Evolutionary conservation across 2,888 invertebrate species (phyloP).

Genomic region (Xestoiulus laeticollis): DNA sequence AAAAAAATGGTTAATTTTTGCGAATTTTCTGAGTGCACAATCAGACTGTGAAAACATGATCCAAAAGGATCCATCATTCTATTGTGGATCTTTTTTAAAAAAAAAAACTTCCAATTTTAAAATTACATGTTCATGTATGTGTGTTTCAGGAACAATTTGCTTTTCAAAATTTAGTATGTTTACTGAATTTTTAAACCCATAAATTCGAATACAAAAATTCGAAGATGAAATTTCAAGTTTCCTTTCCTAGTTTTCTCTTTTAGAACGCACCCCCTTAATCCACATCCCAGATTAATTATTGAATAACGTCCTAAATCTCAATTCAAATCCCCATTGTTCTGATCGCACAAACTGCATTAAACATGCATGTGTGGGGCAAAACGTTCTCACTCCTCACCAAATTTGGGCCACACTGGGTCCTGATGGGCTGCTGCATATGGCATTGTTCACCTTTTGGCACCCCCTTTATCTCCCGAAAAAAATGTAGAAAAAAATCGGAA

Average conservation of each 20-base stretch:
- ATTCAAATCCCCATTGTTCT: slow-evolving; percentile 25
- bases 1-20: too few relatives aligned
- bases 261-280: not conserved
- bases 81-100: too few relatives aligned
- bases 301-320: slow-evolving; percentile 34
- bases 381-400: not conserved
- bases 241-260: not conserved
- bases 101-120: too few relatives aligned
- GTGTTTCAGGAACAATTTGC: too few relatives aligned
- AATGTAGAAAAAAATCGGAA: not conserved
- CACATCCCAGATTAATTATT: slow-evolving; percentile 18
- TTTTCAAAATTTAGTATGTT: too few relatives aligned
- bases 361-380: slow-evolving; percentile 5
- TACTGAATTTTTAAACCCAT: too few relatives aligned
- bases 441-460: not conserved
- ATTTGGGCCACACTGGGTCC: not conserved
- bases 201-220: not conserved
- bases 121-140: too few relatives aligned
- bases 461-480: not conserved
- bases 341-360: not conserved
- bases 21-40: too few relatives aligned
- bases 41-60: too few relatives aligned
- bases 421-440: too few relatives aligned
- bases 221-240: too few relatives aligned
- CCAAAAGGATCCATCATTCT: too few relatives aligned